Conservation (phyloP, 64 coral and sea anemone genomes). For the Stichodactyla helianthus region DNA sequence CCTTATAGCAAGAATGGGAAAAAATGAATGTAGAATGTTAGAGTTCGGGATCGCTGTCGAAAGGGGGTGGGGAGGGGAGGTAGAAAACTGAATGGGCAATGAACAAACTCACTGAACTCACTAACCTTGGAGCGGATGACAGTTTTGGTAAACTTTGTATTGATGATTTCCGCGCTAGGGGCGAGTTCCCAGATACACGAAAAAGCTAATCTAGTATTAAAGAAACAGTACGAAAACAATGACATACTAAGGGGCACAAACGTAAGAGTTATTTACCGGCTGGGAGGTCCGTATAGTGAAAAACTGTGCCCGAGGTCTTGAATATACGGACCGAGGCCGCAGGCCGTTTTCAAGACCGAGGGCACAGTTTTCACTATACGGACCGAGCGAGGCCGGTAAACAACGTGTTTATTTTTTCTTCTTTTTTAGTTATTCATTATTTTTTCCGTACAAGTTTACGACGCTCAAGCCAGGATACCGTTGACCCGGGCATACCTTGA, state of each 20-base stretch:
- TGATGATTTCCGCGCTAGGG: slow-evolving; percentile 77
- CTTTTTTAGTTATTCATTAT: no score
- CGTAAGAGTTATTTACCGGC: not conserved
- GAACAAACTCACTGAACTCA: not conserved
- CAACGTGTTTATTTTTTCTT: no score
- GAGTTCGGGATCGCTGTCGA: not conserved
- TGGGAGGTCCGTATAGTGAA: no score
- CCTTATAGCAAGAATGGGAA: slow-evolving; percentile 21
- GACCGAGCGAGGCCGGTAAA: no score
- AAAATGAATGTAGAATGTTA: not conserved
- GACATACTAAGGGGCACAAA: not conserved
- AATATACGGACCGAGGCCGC: no score
- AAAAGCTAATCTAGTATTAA: slow-evolving; percentile 71
- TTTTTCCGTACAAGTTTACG: no score
- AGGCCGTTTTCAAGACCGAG: no score
- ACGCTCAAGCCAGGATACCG: no score
- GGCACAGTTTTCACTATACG: no score
- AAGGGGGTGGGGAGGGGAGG: not conserved
- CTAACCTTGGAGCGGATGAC: slow-evolving; percentile 85
- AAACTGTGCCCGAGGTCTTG: no score
- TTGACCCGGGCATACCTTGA: no score
- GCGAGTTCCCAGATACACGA: slow-evolving; percentile 98
- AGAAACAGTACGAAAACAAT: not conserved
- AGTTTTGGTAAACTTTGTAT: slow-evolving; percentile 89
- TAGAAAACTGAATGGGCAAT: no score